Base-by-base conservation (phyloP, 2,888 invertebrate genomes). In the Heteromurus nitidus region DNA sequence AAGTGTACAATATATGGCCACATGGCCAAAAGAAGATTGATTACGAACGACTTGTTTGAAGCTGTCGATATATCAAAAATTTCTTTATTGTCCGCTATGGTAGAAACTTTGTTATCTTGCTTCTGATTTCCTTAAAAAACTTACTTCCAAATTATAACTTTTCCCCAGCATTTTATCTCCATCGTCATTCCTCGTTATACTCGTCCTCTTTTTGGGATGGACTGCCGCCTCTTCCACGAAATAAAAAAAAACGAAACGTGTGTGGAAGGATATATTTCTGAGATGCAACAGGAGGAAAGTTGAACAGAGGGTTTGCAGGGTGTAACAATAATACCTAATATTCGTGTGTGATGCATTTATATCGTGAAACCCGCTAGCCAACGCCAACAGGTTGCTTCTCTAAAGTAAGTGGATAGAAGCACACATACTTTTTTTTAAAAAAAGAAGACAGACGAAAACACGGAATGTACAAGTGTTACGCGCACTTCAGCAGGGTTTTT, bases 361-460 rank as follows among this genome's bases (percentile, higher is more conserved):
- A n/a, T n/a, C n/a, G n/a, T n/a, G n/a, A n/a, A n/a, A n/a, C n/a
- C n/a, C n/a, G n/a, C n/a, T n/a, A n/a, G n/a, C n/a, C n/a, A n/a
- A n/a, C n/a, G n/a, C 30, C 36, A 62, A 30, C 62, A 62, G 62
- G 62, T 62, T 62, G 62, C 20, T 20, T 20, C 5, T 62, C 3
- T 16, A 28, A 7, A 22, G 24, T 24, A 55, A 26, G 24, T 55
- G 18, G 20, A 50, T 3, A 24, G 26, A 55, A n/a, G n/a, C n/a
- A n/a, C n/a, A n/a, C n/a, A n/a, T n/a, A n/a, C n/a, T n/a, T n/a
- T n/a, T n/a, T n/a, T n/a, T n/a, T 2, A 20, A 50, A 24, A 26
- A 55, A 24, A 24, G 55, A 55, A 55, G 24, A 26, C 50, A 18
- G 9, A 22, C 50, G 22, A 22, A 36, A 9, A 36, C 13, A 9